These are phyloP conservation scores for Alexandromys fortis DNA, from an alignment of 2,113 vertebrate genomes.

Conservation along the genomic window DNA sequence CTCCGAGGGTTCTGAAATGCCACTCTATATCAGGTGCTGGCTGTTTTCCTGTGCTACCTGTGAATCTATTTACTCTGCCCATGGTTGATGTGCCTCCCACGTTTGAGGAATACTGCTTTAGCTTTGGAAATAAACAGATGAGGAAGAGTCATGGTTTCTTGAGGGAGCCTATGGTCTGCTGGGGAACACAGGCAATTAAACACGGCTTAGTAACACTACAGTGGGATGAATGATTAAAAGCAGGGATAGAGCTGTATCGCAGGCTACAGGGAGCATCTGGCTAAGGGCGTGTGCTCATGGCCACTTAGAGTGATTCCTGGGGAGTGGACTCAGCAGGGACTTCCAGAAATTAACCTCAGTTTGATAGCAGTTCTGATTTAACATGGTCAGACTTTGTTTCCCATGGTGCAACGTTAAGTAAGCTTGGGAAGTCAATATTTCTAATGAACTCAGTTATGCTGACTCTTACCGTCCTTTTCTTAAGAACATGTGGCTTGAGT, in stretches of 20 bases:
- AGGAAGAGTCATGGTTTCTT: neutral
- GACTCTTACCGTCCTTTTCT: neutral
- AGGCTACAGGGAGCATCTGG: neutral
- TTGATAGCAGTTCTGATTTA: neutral
- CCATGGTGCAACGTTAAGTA: neutral
- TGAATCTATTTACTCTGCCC: neutral
- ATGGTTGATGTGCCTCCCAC: neutral
- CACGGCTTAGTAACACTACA: neutral
- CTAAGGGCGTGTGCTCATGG: neutral
- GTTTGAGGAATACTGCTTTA: neutral
- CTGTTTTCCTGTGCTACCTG: neutral
- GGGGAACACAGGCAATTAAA: neutral
- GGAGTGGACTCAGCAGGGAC: neutral
- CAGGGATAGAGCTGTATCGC: rapidly evolving
- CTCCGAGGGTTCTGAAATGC: neutral
- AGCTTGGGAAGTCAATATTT: neutral
- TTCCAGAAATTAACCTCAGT: neutral
- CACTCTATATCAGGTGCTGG: neutral
- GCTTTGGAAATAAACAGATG: neutral
- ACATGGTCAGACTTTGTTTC: neutral
- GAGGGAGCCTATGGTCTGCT: neutral
- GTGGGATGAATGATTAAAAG: neutral
- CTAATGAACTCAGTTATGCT: neutral
- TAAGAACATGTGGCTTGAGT: neutral
- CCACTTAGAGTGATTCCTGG: neutral